Evolutionary conservation across 2,888 invertebrate species (phyloP), one percentile per base, ranked within the genome.

Genomic region (Hyppa rectilinea): DNA sequence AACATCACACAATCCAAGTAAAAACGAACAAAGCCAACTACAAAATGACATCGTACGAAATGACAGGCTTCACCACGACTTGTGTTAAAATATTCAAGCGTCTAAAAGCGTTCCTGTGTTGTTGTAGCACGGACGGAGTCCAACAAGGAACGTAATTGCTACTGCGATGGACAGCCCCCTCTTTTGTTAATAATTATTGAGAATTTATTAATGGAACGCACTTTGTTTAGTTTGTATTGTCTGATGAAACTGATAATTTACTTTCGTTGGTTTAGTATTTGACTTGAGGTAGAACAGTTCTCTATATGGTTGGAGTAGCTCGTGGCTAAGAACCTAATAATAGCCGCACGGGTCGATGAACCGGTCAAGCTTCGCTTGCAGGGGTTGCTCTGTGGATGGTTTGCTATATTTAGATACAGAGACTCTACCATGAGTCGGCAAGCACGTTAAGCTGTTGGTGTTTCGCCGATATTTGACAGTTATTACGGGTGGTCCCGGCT

Each of bases 61-160:
- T 60, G 64, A 80, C 63, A 47, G 49, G 10, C 49, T 59, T 60
- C 60, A 71, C 74, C 73, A 58, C 73, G 61, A 74, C 75, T 69
- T 61, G 60, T 70, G 64, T 80, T 89, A 79, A 88, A 89, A 89
- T 89, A 89, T 89, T 87, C 89, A 89, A 74, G 65, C 60, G 60
- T 71, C 71, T 89, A 81, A 89, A 88, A 89, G 89, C 88, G 72
- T 89, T 89, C 45, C 74, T 61, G 31, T 88, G 88, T 89, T 83
- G 84, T 71, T 81, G 81, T 80, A 53, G 9, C 71, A 61, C 66
- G 62, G 65, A 10, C 75, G 26, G 65, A 72, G 83, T 81, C 78
- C 84, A 75, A 86, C 82, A 82, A 82, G 23, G 75, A 69, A 69
- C 79, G 77, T 89, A 89, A 89, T 88, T 89, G 87, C 79, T 86